These are phyloP conservation scores for Chaunax sp. DNA, from an alignment of 2,797 vertebrate genomes.

Conservation along the genomic window DNA sequence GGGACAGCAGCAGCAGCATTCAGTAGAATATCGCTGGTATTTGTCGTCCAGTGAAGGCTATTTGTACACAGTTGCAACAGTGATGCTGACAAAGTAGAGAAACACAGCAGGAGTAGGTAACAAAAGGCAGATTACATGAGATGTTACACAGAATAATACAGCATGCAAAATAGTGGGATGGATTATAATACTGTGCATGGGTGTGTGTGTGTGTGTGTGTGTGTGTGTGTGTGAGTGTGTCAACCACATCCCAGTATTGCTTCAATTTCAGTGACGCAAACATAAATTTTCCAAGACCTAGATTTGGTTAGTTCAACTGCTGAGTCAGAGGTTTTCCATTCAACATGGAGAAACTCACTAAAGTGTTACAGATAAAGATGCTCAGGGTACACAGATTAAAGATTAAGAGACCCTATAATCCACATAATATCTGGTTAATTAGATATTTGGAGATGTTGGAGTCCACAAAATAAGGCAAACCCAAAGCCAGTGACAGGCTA, in stretches of 20 bases:
- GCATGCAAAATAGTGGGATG: constrained; percentile 11
- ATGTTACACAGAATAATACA: constrained; percentile 7
- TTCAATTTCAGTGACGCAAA: constrained; percentile 41
- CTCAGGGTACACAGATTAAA: not conserved
- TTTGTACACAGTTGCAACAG: constrained; percentile 6
- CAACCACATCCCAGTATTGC: constrained; percentile 10
- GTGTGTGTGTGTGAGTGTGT: not conserved
- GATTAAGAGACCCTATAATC: constrained; percentile 7
- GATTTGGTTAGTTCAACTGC: constrained; percentile 16
- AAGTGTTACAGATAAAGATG: not conserved
- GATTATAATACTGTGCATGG: not conserved
- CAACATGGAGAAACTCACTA: not conserved
- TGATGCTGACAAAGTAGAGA: constrained; percentile 9
- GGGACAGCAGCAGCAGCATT: constrained; percentile 16
- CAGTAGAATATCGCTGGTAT: constrained; percentile 19
- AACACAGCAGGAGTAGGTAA: constrained; percentile 3
- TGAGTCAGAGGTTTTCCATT: constrained; percentile 42
- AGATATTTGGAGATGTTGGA: no score
- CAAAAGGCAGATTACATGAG: constrained; percentile 20
- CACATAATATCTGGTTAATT: constrained; percentile 9
- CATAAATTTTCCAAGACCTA: constrained; percentile 24
- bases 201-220: not conserved
- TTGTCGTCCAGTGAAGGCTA: not conserved
- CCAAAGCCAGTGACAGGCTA: constrained; percentile 26
- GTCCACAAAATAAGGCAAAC: constrained; percentile 7